phyloP scores from a whole-genome alignment of 1,140 invertebrate species.

The Aphidius ervi region DNA sequence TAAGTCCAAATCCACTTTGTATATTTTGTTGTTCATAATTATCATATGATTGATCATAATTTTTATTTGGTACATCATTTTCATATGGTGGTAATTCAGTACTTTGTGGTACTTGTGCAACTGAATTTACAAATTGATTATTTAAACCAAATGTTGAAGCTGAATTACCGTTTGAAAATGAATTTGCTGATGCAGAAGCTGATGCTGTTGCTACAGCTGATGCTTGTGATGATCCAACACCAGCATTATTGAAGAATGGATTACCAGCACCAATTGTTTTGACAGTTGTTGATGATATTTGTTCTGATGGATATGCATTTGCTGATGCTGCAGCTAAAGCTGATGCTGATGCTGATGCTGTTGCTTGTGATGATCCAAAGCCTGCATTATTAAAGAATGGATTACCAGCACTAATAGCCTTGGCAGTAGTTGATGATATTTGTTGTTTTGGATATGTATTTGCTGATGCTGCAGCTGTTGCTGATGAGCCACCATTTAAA shows the following conservation, averaged over 20 bases:
- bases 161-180: constrained; percentile 5
- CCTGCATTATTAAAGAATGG: constrained; percentile 3
- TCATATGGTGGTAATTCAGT: too few relatives aligned
- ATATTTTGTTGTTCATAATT: not conserved
- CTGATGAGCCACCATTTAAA: constrained; percentile 11
- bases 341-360: not conserved
- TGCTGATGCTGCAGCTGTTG: not conserved
- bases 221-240: too few relatives aligned
- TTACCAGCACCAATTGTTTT: constrained; percentile 4
- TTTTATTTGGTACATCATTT: too few relatives aligned
- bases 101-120: too few relatives aligned
- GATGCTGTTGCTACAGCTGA: not conserved
- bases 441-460: constrained; percentile 13
- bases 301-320: constrained; percentile 8
- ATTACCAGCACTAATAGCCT: constrained; percentile 7
- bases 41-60: too few relatives aligned
- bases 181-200: not conserved
- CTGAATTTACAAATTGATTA: too few relatives aligned
- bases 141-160: not conserved
- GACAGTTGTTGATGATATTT: constrained; percentile 7
- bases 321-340: not conserved
- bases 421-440: constrained; percentile 5
- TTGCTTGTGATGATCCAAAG: too few relatives aligned
- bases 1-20: constrained; percentile 13
- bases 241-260: constrained; percentile 1